Percentiles rank a stretch among this genome's conserved stretches.
Evolutionary conservation across 2,888 invertebrate species (phyloP).

Genomic region (Heliothis peltigera): DNA sequence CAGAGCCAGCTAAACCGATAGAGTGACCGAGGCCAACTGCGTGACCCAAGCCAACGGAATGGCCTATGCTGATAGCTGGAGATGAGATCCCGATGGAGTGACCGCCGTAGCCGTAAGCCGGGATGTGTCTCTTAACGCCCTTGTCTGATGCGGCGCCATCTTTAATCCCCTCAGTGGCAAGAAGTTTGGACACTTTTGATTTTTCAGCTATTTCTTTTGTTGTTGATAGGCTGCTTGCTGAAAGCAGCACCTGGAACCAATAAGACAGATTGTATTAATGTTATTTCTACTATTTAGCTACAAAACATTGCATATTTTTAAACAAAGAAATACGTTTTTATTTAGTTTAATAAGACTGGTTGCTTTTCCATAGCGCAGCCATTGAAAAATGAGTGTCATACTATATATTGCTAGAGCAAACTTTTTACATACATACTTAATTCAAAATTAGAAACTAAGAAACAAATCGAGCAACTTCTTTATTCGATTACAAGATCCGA

Average conservation of each 20-base stretch:
- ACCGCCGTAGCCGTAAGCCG: slow-evolving; percentile 51
- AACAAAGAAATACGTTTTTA: too few relatives aligned
- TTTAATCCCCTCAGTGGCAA: slow-evolving; percentile 79
- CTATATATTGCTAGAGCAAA: too few relatives aligned
- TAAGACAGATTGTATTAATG: too few relatives aligned
- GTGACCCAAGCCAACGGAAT: slow-evolving; percentile 49
- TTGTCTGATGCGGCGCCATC: slow-evolving; percentile 76
- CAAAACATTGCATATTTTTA: too few relatives aligned
- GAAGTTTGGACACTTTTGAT: slow-evolving; percentile 77
- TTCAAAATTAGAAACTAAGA: not conserved
- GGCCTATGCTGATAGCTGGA: slow-evolving; percentile 51
- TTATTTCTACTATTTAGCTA: too few relatives aligned
- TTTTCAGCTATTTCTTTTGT: slow-evolving; percentile 75
- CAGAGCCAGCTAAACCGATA: slow-evolving; percentile 43
- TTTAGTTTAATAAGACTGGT: too few relatives aligned
- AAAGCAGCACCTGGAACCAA: slow-evolving; percentile 80
- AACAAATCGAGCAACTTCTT: not conserved
- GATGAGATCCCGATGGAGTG: slow-evolving; percentile 51
- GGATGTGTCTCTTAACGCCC: slow-evolving; percentile 79
- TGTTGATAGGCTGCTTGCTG: slow-evolving; percentile 78
- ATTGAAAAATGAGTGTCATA: too few relatives aligned
- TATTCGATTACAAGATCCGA: slow-evolving; percentile 20
- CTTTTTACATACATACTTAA: too few relatives aligned
- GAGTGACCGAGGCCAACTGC: slow-evolving; percentile 45
- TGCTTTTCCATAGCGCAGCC: too few relatives aligned